These are phyloP conservation scores for Leptinotarsa haldemani DNA, from an alignment of 2,888 invertebrate species.

Conservation along the genomic window DNA sequence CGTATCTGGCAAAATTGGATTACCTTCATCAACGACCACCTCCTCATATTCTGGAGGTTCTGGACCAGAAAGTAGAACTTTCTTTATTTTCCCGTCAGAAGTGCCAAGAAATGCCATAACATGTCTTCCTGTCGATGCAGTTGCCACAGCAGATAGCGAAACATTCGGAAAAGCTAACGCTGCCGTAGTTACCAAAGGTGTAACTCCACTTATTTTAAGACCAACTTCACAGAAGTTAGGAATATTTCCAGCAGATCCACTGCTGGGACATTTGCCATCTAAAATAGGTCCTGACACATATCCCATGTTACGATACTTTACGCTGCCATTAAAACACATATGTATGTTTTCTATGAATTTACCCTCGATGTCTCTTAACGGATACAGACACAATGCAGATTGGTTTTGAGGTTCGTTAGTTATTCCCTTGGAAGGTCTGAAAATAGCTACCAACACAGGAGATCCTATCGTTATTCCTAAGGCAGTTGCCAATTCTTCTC, in stretches of 20 bases:
- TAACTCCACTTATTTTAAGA: constrained; percentile 89
- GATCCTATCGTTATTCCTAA: constrained; percentile 84
- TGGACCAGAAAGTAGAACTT: constrained; percentile 81
- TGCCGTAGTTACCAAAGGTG: constrained; percentile 84
- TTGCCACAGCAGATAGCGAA: constrained; percentile 85
- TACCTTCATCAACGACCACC: constrained; percentile 82
- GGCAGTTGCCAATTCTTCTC: constrained; percentile 83
- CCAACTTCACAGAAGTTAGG: constrained; percentile 93
- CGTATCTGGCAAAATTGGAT: constrained; percentile 87
- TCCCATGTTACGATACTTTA: constrained; percentile 91
- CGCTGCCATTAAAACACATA: constrained; percentile 96
- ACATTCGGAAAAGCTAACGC: constrained; percentile 83
- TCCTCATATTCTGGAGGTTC: constrained; percentile 87
- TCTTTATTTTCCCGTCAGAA: constrained; percentile 84
- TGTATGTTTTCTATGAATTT: constrained; percentile 97
- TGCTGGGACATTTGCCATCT: constrained; percentile 90
- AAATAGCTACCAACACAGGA: constrained; percentile 86
- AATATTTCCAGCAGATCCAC: constrained; percentile 89
- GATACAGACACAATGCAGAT: constrained; percentile 94
- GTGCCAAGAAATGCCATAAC: constrained; percentile 96
- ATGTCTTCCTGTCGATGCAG: constrained; percentile 90
- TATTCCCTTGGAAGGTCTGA: constrained; percentile 90
- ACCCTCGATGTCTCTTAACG: constrained; percentile 88
- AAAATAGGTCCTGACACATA: constrained; percentile 92
- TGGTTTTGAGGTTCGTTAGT: constrained; percentile 83